Base-by-base conservation (phyloP, 2,797 vertebrate species). In the Lepilemur septentrionalis region DNA sequence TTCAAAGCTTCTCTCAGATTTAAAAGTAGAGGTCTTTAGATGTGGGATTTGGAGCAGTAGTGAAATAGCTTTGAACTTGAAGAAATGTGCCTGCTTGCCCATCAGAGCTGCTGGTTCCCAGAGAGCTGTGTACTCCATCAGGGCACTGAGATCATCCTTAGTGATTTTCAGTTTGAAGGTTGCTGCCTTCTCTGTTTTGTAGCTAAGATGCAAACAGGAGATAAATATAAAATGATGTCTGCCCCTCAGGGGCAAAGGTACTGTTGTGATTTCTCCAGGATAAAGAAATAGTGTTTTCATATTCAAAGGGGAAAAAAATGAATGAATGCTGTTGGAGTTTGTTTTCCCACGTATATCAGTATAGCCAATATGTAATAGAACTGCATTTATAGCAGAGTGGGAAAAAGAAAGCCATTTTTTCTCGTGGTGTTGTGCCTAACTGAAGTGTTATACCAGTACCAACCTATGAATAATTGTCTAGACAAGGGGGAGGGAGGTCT, bases 121-220 rank as follows among this genome's bases (percentile, higher is more conserved):
- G 61, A 48, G 46, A 83, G 50, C 46, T 4, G 4, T 14, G 20
- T n/a, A 28, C 52, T 41, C 41, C 38, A 15, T 55, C 25, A 38
- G 32, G 52, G 35, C 17, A 0, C 11, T 7, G 4, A 59, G 73
- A 3, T 12, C 11, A 5, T 14, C 55, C 35, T 13, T 20, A 0
- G 32, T 35, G 48, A 2, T 63, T 28, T 46, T 50, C 50, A 2
- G 46, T 59, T 20, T 41, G n/a, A 48, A 3, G n/a, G 17, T 30
- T 35, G 57, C 52, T 41, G 17, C 23, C 52, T 59, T 22, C 43
- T 85, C 41, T 3, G 0, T 41, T 28, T 57, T 43, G 48, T 32
- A 46, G 61, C 41, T 3, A 5, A 43, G 32, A 22, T 43, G 0
- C 91, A 67, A 38, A 25, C 25, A 43, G 28, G n/a, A 35, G 18